phyloP scores from a whole-genome alignment of 2,797 vertebrate species.

The Platyrinchus mystaceus region DNA sequence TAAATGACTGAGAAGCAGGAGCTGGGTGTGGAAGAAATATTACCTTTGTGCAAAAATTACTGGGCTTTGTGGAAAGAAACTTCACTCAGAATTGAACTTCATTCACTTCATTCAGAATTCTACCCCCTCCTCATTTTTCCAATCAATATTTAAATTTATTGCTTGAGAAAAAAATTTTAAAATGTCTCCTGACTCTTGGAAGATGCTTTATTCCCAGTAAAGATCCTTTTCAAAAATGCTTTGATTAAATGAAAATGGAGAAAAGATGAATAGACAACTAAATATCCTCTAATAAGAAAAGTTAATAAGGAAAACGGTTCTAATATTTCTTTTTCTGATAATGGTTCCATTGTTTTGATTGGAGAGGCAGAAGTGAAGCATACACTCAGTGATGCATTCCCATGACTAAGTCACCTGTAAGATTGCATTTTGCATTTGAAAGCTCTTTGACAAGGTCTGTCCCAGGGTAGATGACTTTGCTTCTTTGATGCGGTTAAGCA shows the following conservation, averaged over 20 bases:
- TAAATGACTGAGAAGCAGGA: not conserved
- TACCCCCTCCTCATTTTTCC: not conserved
- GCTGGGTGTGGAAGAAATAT: not conserved
- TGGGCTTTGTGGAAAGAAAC: not conserved
- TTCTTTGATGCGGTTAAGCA: conserved; percentile 80
- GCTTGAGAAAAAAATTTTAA: not conserved
- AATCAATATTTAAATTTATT: conserved; percentile 23
- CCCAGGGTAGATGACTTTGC: conserved; percentile 51
- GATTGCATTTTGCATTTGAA: conserved; percentile 79
- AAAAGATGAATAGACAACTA: conserved; percentile 61
- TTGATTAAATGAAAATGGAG: conserved; percentile 39
- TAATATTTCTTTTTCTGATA: conserved; percentile 77
- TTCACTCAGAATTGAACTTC: not conserved
- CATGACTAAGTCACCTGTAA: conserved; percentile 79
- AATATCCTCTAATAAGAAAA: conserved; percentile 75
- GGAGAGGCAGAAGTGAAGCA: conserved; percentile 76
- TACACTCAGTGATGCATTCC: conserved; percentile 70
- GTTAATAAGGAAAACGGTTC: conserved; percentile 76
- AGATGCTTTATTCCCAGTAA: conserved; percentile 33
- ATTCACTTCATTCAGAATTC: not conserved
- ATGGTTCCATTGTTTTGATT: conserved; percentile 79
- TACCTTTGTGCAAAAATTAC: not conserved
- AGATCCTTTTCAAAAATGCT: conserved; percentile 20
- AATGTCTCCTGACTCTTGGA: conserved; percentile 2
- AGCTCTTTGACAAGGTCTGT: conserved; percentile 69